Evolutionary conservation across 1,140 invertebrate species (phyloP).

Genomic region (Pogonomyrmex californicus): DNA sequence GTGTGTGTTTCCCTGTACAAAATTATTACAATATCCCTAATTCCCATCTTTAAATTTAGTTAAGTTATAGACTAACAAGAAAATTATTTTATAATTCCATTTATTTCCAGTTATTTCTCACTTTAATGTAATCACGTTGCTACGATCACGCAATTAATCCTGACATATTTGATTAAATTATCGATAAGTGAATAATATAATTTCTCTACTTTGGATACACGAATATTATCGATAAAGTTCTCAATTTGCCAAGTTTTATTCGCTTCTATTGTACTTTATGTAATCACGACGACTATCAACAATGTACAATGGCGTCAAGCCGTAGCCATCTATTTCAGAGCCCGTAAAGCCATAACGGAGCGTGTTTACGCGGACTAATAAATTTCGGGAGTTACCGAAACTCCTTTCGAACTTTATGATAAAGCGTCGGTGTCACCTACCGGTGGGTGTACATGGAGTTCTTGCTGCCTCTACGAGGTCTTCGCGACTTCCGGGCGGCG

Average conservation of each 20-base stretch:
- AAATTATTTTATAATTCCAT: not conserved
- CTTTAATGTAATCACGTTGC: not conserved
- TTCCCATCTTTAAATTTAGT: slow-evolving; percentile 8
- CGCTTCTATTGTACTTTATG: not conserved
- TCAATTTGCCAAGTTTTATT: slow-evolving; percentile 19
- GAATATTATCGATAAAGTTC: not conserved
- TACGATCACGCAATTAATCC: not conserved
- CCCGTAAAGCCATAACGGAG: slow-evolving; percentile 8
- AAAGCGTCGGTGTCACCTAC: slow-evolving; percentile 64
- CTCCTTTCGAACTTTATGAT: slow-evolving; percentile 61
- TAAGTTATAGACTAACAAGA: not conserved
- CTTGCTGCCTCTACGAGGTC: slow-evolving; percentile 83
- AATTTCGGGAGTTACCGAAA: slow-evolving; percentile 38
- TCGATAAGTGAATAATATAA: not conserved
- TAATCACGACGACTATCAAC: slow-evolving; percentile 25
- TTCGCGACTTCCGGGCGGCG: slow-evolving; percentile 83
- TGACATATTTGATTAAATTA: not conserved
- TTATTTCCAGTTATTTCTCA: not conserved
- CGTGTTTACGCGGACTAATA: slow-evolving; percentile 23
- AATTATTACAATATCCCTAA: not conserved
- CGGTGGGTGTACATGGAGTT: slow-evolving; percentile 83
- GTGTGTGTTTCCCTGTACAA: not conserved
- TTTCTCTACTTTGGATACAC: not conserved
- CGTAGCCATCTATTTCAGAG: slow-evolving; percentile 40
- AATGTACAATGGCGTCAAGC: slow-evolving; percentile 20